These are phyloP conservation scores for Mesaphorura yosii DNA, from an alignment of 1,140 invertebrate species.

Conservation along the genomic window DNA sequence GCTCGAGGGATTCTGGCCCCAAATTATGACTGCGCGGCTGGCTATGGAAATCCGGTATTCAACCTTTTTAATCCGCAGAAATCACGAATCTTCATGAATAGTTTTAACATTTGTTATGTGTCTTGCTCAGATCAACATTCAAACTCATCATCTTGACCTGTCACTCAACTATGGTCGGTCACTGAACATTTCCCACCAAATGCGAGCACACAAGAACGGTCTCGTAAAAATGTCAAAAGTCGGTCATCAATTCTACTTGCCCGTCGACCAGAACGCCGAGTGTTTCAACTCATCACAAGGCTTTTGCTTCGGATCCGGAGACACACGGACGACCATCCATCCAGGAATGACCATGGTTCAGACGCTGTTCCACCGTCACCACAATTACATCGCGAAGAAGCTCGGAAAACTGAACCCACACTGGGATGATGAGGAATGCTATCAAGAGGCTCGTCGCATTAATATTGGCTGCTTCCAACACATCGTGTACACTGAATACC, in stretches of 20 bases:
- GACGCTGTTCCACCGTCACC: slow-evolving; percentile 42
- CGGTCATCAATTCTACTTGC: slow-evolving; percentile 20
- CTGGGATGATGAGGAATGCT: slow-evolving; percentile 40
- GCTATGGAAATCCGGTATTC: slow-evolving; percentile 34
- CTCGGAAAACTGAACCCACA: slow-evolving; percentile 35
- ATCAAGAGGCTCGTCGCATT: slow-evolving; percentile 45
- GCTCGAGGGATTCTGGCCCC: slow-evolving; percentile 35
- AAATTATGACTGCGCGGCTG: slow-evolving; percentile 36
- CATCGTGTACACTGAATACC: slow-evolving; percentile 37
- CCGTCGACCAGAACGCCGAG: slow-evolving; percentile 20
- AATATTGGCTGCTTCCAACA: slow-evolving; percentile 42
- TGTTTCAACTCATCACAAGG: slow-evolving; percentile 20
- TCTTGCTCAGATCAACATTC: slow-evolving; percentile 22
- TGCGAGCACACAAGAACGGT: slow-evolving; percentile 35
- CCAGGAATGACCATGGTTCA: slow-evolving; percentile 39
- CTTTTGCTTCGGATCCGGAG: slow-evolving; percentile 37
- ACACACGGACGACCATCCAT: slow-evolving; percentile 43
- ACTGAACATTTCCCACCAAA: slow-evolving; percentile 31
- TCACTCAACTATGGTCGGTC: slow-evolving; percentile 31
- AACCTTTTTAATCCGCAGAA: too few species aligned
- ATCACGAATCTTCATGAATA: too few species aligned
- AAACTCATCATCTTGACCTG: slow-evolving; percentile 29
- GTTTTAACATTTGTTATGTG: too few species aligned
- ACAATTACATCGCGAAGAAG: slow-evolving; percentile 37
- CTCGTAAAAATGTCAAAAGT: slow-evolving; percentile 30